Base-by-base conservation (phyloP, 2,888 invertebrate species). In the Drosophila mulleri region DNA sequence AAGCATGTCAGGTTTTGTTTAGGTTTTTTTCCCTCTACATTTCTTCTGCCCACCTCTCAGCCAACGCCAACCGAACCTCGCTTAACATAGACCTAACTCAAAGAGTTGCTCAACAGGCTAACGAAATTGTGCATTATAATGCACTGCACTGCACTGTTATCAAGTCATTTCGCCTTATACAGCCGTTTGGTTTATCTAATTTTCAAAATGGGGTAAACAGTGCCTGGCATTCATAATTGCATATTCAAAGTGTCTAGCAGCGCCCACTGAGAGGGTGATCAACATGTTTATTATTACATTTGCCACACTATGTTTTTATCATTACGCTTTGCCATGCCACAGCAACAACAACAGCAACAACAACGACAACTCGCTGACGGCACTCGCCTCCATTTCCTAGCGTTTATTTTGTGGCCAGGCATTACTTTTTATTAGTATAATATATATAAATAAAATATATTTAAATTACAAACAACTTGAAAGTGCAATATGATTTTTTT, bases 261-360 rank as follows among this genome's bases (percentile, higher is more conserved):
- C 75, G 86, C 78, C 81, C 83, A 80, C 88, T 47, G 75, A 56
- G 44, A 62, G 63, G 59, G 68, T 42, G 66, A 18, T 50, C 37
- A 84, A 84, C 83, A 80, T 83, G 84, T 86, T 88, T 83, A 84
- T 88, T 83, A 84, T 84, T 84, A 80, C 83, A 85, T 85, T 84
- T 84, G 73, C 83, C 88, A 80, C 78, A 86, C 88, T 68, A 65
- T 72, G 62, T 70, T 75, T 74, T 80, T 75, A 88, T 80, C 83
- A 77, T 80, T 71, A 69, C 67, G 75, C 67, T 72, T 69, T 82
- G 66, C 75, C 80, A 74, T 59, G 82, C 72, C 42, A 65, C 64
- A 64, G 61, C 54, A 41, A 11, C 57, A 64, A 39, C 54, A 63
- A 45, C 26, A 57, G 11, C 42, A 47, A 39, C 65, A 50, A 32